phyloP scores from a whole-genome alignment of 2,888 invertebrate genomes.

The Suillia variegata region DNA sequence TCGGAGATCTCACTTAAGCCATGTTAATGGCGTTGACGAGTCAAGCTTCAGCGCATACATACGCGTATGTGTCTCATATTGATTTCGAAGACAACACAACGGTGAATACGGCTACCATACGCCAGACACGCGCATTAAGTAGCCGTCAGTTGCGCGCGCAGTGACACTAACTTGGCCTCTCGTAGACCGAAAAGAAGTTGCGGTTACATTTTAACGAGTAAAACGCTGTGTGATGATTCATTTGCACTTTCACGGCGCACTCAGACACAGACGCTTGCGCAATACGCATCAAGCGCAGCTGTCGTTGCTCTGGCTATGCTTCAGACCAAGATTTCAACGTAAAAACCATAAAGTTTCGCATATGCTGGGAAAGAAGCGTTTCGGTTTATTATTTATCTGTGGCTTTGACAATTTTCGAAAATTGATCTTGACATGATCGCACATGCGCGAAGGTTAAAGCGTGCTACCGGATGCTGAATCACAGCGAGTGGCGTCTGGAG shows the following conservation, averaged over 20 bases:
- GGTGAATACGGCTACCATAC: not conserved
- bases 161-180: not conserved
- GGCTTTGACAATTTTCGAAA: conserved; percentile 16
- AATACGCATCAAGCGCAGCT: not conserved
- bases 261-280: not conserved
- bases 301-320: too few species aligned
- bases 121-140: not conserved
- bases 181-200: not conserved
- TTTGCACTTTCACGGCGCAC: conserved; percentile 7
- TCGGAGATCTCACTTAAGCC: conserved; percentile 19
- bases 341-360: conserved; percentile 11
- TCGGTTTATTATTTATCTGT: conserved; percentile 1
- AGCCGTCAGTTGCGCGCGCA: not conserved
- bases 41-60: too few species aligned
- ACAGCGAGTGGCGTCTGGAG: too few species aligned
- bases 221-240: too few species aligned
- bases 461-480: conserved; percentile 18
- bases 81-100: too few species aligned
- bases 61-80: too few species aligned
- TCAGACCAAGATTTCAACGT: not conserved
- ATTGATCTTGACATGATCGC: conserved; percentile 13
- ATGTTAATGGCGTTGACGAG: too few species aligned
- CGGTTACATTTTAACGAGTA: too few species aligned
- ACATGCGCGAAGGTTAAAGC: not conserved
- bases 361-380: not conserved